Evolutionary conservation across 2,888 invertebrate genomes (phyloP).

Genomic region (Nysson spinosus): DNA sequence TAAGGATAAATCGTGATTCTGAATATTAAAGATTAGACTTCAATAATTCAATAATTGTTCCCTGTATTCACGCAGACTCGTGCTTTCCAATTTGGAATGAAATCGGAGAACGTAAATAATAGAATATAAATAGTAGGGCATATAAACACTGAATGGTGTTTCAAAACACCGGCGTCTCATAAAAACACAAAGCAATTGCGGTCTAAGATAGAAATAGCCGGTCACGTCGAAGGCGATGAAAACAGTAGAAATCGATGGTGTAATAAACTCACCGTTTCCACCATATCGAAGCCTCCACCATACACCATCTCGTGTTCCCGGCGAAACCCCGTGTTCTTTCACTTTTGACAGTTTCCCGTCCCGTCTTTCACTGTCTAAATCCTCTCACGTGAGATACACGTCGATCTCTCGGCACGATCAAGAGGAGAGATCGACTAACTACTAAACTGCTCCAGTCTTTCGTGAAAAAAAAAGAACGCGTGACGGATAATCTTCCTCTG

Average conservation of each 20-base stretch:
- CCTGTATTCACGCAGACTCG: too few species aligned
- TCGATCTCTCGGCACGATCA: conserved; percentile 40
- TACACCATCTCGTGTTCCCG: conserved; percentile 66
- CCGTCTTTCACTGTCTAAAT: neutral
- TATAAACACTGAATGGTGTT: too few species aligned
- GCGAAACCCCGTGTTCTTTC: conserved; percentile 13
- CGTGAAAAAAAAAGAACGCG: conserved; percentile 12
- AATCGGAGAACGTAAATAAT: too few species aligned
- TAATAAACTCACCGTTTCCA: conserved; percentile 71
- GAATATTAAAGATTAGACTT: too few species aligned
- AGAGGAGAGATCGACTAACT: conserved; percentile 46
- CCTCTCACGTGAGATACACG: conserved; percentile 14
- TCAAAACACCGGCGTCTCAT: too few species aligned
- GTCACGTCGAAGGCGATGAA: too few species aligned
- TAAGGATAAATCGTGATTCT: too few species aligned
- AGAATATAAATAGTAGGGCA: too few species aligned
- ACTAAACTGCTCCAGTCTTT: conserved; percentile 24
- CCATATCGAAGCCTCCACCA: conserved; percentile 71
- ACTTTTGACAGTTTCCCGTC: conserved; percentile 42
- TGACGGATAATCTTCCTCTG: conserved; percentile 17
- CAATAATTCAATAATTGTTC: too few species aligned
- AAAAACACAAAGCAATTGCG: too few species aligned
- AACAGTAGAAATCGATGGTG: neutral
- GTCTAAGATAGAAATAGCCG: too few species aligned
- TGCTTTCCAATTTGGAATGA: too few species aligned